phyloP scores from a whole-genome alignment of 2,797 vertebrate species.

The Lithobates pipiens region DNA sequence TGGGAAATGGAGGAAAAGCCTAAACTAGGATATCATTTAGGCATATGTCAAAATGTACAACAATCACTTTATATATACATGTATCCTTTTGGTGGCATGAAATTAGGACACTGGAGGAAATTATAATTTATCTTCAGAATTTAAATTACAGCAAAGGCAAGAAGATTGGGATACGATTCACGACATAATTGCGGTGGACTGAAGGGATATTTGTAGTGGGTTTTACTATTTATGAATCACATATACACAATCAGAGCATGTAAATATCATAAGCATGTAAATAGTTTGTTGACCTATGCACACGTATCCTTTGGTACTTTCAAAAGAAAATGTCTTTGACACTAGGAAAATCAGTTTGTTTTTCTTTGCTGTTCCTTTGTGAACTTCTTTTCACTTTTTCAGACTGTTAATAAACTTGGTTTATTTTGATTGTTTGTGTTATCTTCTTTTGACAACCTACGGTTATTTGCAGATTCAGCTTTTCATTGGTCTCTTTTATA shows the following conservation, averaged over 20 bases:
- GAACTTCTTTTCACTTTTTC: slow-evolving; percentile 54
- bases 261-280: slow-evolving; percentile 46
- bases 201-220: slow-evolving; percentile 4
- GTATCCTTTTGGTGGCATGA: not conserved
- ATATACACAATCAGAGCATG: slow-evolving; percentile 31
- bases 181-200: slow-evolving; percentile 1
- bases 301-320: slow-evolving; percentile 44
- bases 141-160: not conserved
- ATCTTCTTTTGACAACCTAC: not conserved
- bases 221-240: slow-evolving; percentile 52
- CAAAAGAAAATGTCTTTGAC: slow-evolving; percentile 41
- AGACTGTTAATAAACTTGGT: slow-evolving; percentile 57
- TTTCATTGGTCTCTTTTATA: no score
- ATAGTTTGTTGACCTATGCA: slow-evolving; percentile 61
- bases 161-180: slow-evolving; percentile 10
- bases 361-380: slow-evolving; percentile 25
- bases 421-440: slow-evolving; percentile 25
- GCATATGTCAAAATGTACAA: not conserved
- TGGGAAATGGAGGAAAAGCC: not conserved
- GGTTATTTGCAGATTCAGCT: no score
- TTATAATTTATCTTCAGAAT: slow-evolving; percentile 20
- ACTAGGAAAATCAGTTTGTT: slow-evolving; percentile 39
- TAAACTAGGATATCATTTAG: not conserved
- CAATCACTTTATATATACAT: not conserved
- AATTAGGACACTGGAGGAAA: slow-evolving; percentile 10